These are phyloP conservation scores for Sakesphorus luctuosus DNA, from an alignment of 2,113 vertebrate species.

Conservation along the genomic window DNA sequence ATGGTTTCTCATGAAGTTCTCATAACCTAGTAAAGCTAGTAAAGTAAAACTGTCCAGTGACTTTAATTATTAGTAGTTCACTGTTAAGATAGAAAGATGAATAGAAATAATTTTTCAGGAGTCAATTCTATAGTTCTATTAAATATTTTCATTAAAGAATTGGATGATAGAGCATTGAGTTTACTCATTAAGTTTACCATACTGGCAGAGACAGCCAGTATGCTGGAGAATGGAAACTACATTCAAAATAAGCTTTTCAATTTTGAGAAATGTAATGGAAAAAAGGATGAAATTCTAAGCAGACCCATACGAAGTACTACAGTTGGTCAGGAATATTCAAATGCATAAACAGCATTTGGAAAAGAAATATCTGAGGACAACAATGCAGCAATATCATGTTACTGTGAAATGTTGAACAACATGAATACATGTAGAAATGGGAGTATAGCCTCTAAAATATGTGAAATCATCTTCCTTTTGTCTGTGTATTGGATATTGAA, in stretches of 20 bases:
- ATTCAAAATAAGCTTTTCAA: neutral
- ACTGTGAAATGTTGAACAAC: neutral
- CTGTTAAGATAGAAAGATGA: neutral
- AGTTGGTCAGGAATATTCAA: neutral
- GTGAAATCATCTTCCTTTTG: neutral
- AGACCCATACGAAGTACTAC: neutral
- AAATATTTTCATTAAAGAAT: neutral
- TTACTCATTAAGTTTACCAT: neutral
- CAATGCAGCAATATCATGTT: neutral
- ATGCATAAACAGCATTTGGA: neutral
- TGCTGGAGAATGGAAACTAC: neutral
- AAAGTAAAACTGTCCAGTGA: neutral
- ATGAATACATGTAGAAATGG: neutral
- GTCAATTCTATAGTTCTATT: neutral
- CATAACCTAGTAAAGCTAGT: neutral
- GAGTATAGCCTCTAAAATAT: neutral
- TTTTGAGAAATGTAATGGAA: neutral
- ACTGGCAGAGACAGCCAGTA: neutral
- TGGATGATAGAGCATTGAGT: neutral
- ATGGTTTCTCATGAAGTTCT: neutral
- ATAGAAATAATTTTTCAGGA: neutral
- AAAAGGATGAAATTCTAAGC: neutral
- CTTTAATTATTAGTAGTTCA: neutral
- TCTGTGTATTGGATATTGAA: neutral
- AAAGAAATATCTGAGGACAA: neutral